These are phyloP conservation scores for Xyrauchen texanus DNA, from an alignment of 2,113 vertebrate genomes.

Conservation along the genomic window DNA sequence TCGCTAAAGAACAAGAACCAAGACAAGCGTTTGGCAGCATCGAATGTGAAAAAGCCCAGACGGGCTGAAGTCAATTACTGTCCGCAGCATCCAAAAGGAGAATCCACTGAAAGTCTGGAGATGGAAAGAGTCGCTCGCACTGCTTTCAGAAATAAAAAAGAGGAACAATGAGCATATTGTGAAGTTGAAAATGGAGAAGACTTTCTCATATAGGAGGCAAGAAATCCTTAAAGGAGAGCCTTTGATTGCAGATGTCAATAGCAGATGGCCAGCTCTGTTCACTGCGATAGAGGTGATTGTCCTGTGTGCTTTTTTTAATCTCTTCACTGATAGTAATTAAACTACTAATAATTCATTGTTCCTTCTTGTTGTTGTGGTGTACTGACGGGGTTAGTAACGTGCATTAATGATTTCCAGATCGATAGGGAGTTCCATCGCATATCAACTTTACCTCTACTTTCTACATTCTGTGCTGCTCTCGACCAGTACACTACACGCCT, in stretches of 20 bases:
- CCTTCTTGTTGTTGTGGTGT: too few species aligned
- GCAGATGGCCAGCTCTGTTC: too few species aligned
- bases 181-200: not conserved
- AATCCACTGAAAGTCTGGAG: too few species aligned
- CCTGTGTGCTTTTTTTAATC: not conserved
- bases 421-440: not conserved
- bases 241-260: too few species aligned
- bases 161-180: not conserved
- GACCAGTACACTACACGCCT: not conserved
- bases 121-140: too few species aligned
- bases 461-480: not conserved
- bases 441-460: too few species aligned
- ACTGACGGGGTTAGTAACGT: not conserved
- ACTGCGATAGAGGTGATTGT: too few species aligned
- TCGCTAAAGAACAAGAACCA: constrained; percentile 13
- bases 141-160: not conserved
- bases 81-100: too few species aligned
- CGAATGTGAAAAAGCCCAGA: too few species aligned
- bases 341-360: too few species aligned
- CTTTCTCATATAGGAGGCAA: not conserved
- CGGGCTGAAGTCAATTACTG: not conserved
- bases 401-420: constrained; percentile 5
- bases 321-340: too few species aligned
- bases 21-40: not conserved
- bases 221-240: not conserved